A percentile compares a stretch with the other conserved stretches of the same genome.
phyloP scores from a whole-genome alignment of 53 echinoderm and acorn worm species.

The Pentamera pediparva region DNA sequence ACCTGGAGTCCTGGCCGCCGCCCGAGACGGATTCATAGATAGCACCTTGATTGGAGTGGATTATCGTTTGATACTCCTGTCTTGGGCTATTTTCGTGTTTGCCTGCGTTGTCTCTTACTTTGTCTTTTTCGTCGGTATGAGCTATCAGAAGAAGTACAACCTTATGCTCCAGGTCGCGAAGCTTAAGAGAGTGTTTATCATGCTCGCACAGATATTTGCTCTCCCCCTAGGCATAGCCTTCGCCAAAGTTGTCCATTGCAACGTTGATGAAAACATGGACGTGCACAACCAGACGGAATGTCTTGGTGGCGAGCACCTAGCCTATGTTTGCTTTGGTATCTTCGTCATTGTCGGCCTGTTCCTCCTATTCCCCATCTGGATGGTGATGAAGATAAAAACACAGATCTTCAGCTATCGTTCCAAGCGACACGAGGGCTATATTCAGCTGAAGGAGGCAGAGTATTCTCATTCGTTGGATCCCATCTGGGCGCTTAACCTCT shows the following conservation, averaged over 20 bases:
- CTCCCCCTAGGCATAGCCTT: conserved; percentile 81
- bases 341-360: conserved; percentile 61
- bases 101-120: conserved; percentile 52
- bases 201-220: conserved; percentile 66
- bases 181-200: conserved; percentile 67
- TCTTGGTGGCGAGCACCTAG: conserved; percentile 74
- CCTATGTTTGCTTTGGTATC: conserved; percentile 58
- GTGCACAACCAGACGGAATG: conserved; percentile 82
- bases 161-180: conserved; percentile 67
- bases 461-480: conserved; percentile 75
- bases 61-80: conserved; percentile 75
- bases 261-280: conserved; percentile 73
- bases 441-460: conserved; percentile 94
- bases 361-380: conserved; percentile 84
- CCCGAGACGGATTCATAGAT: conserved; percentile 62
- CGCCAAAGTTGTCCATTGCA: conserved; percentile 86
- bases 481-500: conserved; percentile 88
- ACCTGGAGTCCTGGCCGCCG: conserved; percentile 62
- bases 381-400: conserved; percentile 73
- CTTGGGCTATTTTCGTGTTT: conserved; percentile 68
- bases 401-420: conserved; percentile 80
- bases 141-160: conserved; percentile 86
- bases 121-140: conserved; percentile 65
- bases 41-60: conserved; percentile 63
- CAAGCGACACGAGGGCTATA: conserved; percentile 88